Conservation (phyloP, 2,113 vertebrate species). For the Neotragus moschatus region DNA sequence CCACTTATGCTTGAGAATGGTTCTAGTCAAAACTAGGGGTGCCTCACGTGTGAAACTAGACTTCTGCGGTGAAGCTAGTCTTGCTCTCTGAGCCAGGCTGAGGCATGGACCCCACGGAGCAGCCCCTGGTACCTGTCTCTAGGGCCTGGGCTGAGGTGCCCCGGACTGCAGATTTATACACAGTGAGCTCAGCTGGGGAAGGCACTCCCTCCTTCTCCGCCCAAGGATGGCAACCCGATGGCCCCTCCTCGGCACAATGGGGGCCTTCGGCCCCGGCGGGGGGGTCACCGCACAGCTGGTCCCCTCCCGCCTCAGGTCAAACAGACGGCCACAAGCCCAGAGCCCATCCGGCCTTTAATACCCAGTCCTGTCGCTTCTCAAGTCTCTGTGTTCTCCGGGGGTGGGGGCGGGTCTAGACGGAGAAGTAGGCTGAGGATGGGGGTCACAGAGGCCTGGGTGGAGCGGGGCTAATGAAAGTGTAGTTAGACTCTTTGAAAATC, state of each 20-base stretch:
- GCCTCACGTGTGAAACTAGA: not conserved
- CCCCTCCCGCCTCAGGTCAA: not conserved
- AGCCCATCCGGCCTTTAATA: not conserved
- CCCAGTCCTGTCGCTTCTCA: not conserved
- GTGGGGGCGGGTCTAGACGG: not conserved
- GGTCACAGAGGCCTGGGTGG: conserved; percentile 48
- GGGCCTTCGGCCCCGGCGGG: not conserved
- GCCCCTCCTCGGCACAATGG: not conserved
- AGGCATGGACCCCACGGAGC: not conserved
- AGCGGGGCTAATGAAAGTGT: conserved; percentile 61
- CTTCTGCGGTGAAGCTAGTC: not conserved
- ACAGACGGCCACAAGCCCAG: not conserved
- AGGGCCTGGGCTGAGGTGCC: not conserved
- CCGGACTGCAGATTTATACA: not conserved
- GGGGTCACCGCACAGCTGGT: fast-evolving
- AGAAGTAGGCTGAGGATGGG: not conserved
- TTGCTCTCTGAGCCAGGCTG: not conserved
- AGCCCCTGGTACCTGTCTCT: not conserved
- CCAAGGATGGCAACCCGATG: not conserved
- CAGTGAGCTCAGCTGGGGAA: no score
- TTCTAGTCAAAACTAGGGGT: not conserved
- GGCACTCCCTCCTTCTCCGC: not conserved
- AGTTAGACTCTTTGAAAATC: conserved; percentile 71
- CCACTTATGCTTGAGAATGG: not conserved
- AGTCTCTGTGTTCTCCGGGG: not conserved